Conservation (phyloP, 1,140 invertebrate genomes). For the Subanguina moxae region DNA sequence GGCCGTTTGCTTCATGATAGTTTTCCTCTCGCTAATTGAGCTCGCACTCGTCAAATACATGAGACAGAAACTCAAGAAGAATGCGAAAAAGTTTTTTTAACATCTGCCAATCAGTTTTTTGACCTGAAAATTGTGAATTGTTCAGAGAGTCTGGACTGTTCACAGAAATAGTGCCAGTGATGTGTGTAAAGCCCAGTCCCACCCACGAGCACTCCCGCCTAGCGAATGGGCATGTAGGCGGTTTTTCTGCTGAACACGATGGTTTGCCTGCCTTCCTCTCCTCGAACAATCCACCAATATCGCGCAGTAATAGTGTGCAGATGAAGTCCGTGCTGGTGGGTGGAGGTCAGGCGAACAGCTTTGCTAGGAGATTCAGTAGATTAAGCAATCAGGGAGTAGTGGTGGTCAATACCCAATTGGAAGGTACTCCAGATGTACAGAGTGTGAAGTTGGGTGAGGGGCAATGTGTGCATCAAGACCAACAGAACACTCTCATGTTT, state of each 20-base stretch:
- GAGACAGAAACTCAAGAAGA: slow-evolving; percentile 43
- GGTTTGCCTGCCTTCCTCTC: not conserved
- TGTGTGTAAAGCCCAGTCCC: slow-evolving; percentile 6
- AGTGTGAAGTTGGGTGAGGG: not conserved
- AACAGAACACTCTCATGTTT: not conserved
- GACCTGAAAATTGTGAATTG: not conserved
- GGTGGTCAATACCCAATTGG: not conserved
- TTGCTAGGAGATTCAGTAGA: not conserved
- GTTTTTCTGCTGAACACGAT: not conserved
- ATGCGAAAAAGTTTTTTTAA: not conserved
- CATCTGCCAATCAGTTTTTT: not conserved
- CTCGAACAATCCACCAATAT: not conserved
- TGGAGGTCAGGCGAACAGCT: not conserved
- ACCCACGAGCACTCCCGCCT: not conserved
- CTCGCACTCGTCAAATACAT: slow-evolving; percentile 58
- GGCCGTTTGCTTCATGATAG: slow-evolving; percentile 66
- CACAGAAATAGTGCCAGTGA: slow-evolving; percentile 13
- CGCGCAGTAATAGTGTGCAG: slow-evolving; percentile 2
- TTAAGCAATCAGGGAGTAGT: not conserved
- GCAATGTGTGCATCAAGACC: slow-evolving; percentile 1
- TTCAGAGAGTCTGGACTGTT: slow-evolving; percentile 25
- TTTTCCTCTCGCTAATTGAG: slow-evolving; percentile 59
- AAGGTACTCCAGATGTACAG: not conserved
- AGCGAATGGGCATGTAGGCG: not conserved
- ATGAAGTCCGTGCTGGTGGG: not conserved